Evolutionary conservation across 1,140 invertebrate genomes (phyloP).

Genomic region (Holotrichia oblita): DNA sequence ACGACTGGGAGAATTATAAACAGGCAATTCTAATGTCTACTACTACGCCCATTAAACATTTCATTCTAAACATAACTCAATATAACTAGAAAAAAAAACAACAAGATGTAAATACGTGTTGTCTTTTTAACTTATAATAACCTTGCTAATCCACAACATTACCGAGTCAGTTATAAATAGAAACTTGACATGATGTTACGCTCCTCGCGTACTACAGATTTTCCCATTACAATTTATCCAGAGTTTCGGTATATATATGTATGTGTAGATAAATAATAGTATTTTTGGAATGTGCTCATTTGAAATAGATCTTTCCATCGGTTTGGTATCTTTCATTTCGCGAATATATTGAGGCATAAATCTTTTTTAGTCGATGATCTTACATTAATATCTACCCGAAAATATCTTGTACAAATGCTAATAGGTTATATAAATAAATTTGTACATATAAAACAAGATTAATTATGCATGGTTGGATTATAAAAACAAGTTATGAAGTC

Average conservation of each 20-base stretch:
- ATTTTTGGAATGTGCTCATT: no score
- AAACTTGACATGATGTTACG: background rate
- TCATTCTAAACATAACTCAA: constrained; percentile 14
- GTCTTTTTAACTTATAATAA: background rate
- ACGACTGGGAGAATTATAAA: background rate
- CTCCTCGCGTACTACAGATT: background rate
- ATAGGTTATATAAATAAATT: background rate
- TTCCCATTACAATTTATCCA: background rate
- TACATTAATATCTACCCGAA: background rate
- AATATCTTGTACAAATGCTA: background rate
- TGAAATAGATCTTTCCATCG: no score
- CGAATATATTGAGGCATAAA: no score
- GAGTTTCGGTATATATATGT: no score
- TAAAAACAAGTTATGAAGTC: constrained; percentile 13
- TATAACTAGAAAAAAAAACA: no score
- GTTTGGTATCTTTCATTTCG: no score
- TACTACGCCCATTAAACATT: background rate
- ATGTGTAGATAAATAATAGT: no score
- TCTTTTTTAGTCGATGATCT: background rate
- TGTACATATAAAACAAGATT: constrained; percentile 9
- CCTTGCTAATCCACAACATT: background rate
- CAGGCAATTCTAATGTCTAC: background rate
- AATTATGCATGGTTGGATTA: constrained; percentile 1
- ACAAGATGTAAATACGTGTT: background rate
- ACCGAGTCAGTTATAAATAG: background rate